A percentile compares a stretch with the other conserved stretches of the same genome.
These are phyloP conservation scores for Tachystola acroxantha DNA, from an alignment of 2,888 invertebrate species.

Conservation along the genomic window DNA sequence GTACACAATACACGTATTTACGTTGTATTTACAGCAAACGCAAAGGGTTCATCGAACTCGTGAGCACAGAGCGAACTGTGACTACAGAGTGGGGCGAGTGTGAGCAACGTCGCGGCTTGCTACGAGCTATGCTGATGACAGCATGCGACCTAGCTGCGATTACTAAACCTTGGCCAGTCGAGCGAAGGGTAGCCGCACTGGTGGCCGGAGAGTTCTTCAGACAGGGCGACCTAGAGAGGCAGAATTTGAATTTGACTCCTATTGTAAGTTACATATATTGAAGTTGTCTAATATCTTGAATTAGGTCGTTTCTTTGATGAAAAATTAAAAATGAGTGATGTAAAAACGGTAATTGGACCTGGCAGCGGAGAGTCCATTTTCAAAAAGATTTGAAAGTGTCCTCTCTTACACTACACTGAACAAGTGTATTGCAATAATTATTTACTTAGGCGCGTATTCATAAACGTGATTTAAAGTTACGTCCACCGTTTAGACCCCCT, in stretches of 20 bases:
- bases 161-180: constrained; percentile 96
- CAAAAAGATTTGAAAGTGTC: no score
- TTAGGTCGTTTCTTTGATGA: no score
- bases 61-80: constrained; percentile 59
- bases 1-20: no score
- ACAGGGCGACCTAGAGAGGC: constrained; percentile 94
- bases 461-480: no score
- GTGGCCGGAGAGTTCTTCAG: constrained; percentile 96
- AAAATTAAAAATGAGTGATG: no score
- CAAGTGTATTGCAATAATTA: no score
- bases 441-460: no score
- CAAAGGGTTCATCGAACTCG: constrained; percentile 88
- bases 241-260: constrained; percentile 93
- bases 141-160: constrained; percentile 96
- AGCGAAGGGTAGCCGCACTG: constrained; percentile 93
- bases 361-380: no score
- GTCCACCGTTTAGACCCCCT: no score
- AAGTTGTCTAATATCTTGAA: no score
- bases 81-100: constrained; percentile 81
- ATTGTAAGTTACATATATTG: constrained; percentile 80
- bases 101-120: constrained; percentile 87
- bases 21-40: constrained; percentile 89
- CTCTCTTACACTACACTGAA: no score
- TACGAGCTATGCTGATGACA: constrained; percentile 96
- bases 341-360: no score